phyloP scores from a whole-genome alignment of 2,888 invertebrate species.

The Mantis religiosa region DNA sequence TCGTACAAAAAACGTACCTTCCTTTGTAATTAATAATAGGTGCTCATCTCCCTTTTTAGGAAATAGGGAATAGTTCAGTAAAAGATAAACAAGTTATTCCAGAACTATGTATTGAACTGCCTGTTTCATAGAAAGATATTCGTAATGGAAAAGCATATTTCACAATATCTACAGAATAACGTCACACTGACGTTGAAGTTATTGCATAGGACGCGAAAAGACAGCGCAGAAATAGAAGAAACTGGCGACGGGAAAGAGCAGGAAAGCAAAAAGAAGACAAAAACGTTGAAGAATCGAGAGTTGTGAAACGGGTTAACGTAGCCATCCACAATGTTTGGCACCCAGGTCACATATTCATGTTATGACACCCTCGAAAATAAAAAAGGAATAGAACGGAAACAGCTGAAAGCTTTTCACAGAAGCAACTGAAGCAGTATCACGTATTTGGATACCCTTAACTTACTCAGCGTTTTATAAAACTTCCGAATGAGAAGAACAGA shows the following conservation, averaged over 20 bases:
- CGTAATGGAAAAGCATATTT: no score
- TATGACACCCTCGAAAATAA: conserved; percentile 8
- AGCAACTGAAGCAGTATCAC: background rate
- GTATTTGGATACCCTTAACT: background rate
- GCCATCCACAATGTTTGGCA: background rate
- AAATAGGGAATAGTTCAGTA: no score
- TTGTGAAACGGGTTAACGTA: background rate
- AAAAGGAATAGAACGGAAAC: background rate
- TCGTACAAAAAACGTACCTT: no score
- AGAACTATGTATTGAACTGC: no score
- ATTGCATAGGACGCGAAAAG: background rate
- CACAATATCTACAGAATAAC: background rate
- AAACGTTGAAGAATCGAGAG: background rate
- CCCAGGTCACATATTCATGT: conserved; percentile 20
- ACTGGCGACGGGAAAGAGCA: background rate
- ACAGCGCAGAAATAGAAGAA: background rate
- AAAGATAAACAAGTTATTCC: no score
- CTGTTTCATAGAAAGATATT: no score
- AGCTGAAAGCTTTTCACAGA: background rate
- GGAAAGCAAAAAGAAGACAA: background rate
- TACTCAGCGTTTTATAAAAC: background rate
- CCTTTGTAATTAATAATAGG: no score
- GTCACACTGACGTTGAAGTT: background rate
- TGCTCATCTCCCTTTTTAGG: no score
- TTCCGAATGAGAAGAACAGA: background rate